Evolutionary conservation across 2,888 invertebrate species (phyloP).

Genomic region (Bedellia somnulentella): DNA sequence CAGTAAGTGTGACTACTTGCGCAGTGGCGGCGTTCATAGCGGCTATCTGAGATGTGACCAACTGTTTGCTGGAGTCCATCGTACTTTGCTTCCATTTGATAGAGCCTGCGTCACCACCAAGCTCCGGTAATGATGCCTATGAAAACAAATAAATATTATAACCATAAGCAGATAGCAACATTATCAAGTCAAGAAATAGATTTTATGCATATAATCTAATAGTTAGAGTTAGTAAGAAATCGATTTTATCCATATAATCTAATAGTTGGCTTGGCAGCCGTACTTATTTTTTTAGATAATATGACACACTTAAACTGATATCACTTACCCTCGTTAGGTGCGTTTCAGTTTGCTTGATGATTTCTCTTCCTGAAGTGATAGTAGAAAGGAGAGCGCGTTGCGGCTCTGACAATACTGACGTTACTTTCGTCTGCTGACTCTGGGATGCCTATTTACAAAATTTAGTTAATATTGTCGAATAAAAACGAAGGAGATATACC

Average conservation of each 20-base stretch:
- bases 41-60: conserved; percentile 94
- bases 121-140: conserved; percentile 51
- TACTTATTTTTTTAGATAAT: no score
- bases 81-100: conserved; percentile 94
- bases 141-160: neutral
- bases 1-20: conserved; percentile 89
- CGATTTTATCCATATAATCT: no score
- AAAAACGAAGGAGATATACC: no score
- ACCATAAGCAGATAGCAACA: neutral
- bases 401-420: conserved; percentile 84
- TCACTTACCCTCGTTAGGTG: conserved; percentile 63
- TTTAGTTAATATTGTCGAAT: no score
- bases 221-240: no score
- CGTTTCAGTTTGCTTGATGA: conserved; percentile 84
- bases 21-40: conserved; percentile 99
- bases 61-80: conserved; percentile 85
- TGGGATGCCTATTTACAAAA: conserved; percentile 55
- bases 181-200: neutral
- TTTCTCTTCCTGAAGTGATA: conserved; percentile 85
- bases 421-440: conserved; percentile 83
- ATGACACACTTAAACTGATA: no score
- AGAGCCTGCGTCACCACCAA: conserved; percentile 83
- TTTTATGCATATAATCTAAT: no score
- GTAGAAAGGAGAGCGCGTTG: conserved; percentile 91
- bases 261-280: no score